phyloP scores from a whole-genome alignment of 1,140 invertebrate genomes.

The Aphidius ervi region DNA sequence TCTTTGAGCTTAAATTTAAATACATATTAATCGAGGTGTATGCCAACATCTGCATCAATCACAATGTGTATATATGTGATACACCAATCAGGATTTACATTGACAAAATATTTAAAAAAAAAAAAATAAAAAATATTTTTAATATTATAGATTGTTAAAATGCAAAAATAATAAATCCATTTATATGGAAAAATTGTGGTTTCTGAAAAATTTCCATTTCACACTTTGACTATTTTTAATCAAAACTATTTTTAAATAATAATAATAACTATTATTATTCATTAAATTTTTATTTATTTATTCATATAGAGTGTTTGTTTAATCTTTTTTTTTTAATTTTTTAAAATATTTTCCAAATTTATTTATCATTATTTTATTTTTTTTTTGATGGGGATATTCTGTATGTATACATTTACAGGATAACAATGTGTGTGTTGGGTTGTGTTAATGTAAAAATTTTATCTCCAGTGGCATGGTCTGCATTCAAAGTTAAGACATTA shows the following conservation, averaged over 20 bases:
- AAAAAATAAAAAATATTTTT: too few relatives aligned
- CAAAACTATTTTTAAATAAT: too few relatives aligned
- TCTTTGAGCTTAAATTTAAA: constrained; percentile 48
- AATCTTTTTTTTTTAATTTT: background rate
- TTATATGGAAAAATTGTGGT: background rate
- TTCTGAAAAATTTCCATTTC: too few relatives aligned
- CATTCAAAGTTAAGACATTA: constrained; percentile 52
- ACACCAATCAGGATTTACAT: too few relatives aligned
- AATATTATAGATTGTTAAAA: constrained; percentile 1
- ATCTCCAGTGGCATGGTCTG: constrained; percentile 34
- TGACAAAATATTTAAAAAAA: too few relatives aligned
- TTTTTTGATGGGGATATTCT: background rate
- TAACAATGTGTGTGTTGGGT: constrained; percentile 19
- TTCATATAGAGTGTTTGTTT: too few relatives aligned
- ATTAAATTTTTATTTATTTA: too few relatives aligned
- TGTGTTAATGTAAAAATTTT: constrained; percentile 42
- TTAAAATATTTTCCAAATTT: background rate
- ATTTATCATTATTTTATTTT: background rate
- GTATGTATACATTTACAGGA: too few relatives aligned
- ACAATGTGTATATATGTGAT: too few relatives aligned
- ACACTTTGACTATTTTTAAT: too few relatives aligned
- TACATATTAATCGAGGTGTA: constrained; percentile 43
- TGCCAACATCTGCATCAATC: too few relatives aligned
- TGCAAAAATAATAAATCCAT: background rate
- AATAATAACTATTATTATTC: too few relatives aligned